A percentile compares a stretch with the other conserved stretches of the same genome.
Conservation (phyloP, 2,113 vertebrate species). For the Catharus minimus region DNA sequence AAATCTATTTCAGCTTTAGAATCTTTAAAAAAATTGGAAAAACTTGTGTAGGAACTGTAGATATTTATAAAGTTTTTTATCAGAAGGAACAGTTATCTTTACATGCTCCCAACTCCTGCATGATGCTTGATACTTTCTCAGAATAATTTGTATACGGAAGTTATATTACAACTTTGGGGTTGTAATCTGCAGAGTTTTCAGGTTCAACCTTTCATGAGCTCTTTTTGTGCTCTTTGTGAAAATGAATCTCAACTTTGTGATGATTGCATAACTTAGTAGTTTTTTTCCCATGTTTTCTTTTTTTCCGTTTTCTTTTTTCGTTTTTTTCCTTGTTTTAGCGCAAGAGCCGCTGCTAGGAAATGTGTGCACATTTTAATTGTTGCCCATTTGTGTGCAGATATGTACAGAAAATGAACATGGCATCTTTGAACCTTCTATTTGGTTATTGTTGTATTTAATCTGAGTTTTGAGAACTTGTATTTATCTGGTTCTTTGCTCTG, state of each 20-base stretch:
- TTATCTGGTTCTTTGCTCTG: background rate
- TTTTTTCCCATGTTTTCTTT: fast-evolving
- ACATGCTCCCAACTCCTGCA: background rate
- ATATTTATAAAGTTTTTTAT: background rate
- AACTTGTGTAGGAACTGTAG: background rate
- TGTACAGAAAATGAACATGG: background rate
- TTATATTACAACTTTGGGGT: background rate
- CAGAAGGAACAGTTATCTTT: background rate
- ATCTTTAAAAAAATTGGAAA: background rate
- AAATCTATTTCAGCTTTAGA: background rate
- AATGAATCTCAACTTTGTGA: background rate
- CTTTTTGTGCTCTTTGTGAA: background rate
- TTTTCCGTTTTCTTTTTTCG: background rate
- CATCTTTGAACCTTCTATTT: background rate
- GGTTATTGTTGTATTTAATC: background rate
- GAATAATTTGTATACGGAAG: background rate
- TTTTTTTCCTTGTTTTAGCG: background rate
- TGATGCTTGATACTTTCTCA: background rate
- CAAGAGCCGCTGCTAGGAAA: background rate
- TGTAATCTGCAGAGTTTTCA: background rate
- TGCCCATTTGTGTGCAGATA: background rate
- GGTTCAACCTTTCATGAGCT: background rate
- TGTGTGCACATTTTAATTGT: background rate
- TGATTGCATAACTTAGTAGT: background rate
- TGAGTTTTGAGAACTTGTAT: background rate